phyloP scores from a whole-genome alignment of 2,797 vertebrate species.

The Hephaestus fuliginosus region DNA sequence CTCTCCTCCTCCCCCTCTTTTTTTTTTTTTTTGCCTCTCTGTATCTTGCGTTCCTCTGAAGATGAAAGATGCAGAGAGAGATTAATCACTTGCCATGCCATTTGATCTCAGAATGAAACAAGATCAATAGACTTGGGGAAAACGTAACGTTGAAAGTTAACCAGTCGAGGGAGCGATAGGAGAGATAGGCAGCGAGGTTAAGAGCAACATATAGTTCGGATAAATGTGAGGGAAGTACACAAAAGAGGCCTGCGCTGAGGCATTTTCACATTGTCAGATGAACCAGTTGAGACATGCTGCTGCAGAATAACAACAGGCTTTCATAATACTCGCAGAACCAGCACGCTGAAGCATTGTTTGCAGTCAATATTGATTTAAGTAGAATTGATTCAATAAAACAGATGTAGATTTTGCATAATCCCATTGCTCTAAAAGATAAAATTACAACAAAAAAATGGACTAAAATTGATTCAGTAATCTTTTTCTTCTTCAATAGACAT shows the following conservation, averaged over 20 bases:
- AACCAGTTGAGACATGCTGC: slow-evolving; percentile 58
- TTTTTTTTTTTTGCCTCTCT: slow-evolving; percentile 50
- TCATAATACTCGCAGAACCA: slow-evolving; percentile 51
- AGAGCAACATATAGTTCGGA: slow-evolving; percentile 71
- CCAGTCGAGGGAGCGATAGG: slow-evolving; percentile 55
- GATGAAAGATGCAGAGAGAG: slow-evolving; percentile 83
- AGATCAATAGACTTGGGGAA: slow-evolving; percentile 80
- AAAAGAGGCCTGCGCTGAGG: slow-evolving; percentile 42
- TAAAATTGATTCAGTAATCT: slow-evolving; percentile 44
- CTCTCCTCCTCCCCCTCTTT: slow-evolving; percentile 40
- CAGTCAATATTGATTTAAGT: slow-evolving; percentile 81
- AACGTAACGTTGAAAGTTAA: slow-evolving; percentile 74
- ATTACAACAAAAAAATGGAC: slow-evolving; percentile 41
- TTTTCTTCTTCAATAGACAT: slow-evolving; percentile 50
- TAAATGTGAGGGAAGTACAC: slow-evolving; percentile 60
- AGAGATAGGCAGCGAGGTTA: slow-evolving; percentile 45
- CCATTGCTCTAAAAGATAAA: slow-evolving; percentile 50
- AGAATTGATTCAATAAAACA: slow-evolving; percentile 72
- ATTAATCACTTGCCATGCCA: slow-evolving; percentile 84
- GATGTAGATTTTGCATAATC: slow-evolving; percentile 69
- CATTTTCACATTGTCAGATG: slow-evolving; percentile 48
- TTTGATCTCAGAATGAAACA: slow-evolving; percentile 85
- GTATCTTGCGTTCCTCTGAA: slow-evolving; percentile 75
- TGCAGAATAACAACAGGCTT: slow-evolving; percentile 68
- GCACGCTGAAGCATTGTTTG: slow-evolving; percentile 53